phyloP scores from a whole-genome alignment of 2,888 invertebrate species.

The Lathronympha strigana region DNA sequence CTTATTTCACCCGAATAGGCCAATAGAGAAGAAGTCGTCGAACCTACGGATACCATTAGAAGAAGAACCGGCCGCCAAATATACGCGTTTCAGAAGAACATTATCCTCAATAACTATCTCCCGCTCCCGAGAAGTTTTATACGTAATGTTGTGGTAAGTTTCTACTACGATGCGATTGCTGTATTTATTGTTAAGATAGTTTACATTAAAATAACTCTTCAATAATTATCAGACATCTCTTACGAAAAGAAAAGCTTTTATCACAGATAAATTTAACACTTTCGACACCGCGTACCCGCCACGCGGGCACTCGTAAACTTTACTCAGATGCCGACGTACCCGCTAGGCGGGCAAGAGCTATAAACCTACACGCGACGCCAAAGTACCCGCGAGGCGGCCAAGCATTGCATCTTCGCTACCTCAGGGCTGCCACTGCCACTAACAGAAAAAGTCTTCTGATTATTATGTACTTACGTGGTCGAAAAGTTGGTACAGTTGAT shows the following conservation, averaged over 20 bases:
- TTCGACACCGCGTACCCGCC: too few relatives aligned
- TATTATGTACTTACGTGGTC: too few relatives aligned
- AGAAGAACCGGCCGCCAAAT: slow-evolving; percentile 31
- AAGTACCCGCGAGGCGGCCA: too few relatives aligned
- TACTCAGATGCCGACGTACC: too few relatives aligned
- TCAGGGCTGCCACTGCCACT: too few relatives aligned
- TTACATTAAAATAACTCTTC: not conserved
- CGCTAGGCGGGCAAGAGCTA: too few relatives aligned
- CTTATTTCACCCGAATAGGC: slow-evolving; percentile 34
- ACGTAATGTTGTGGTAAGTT: slow-evolving; percentile 35
- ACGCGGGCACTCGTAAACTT: too few relatives aligned
- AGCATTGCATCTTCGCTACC: too few relatives aligned
- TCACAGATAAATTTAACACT: too few relatives aligned
- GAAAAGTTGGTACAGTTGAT: too few relatives aligned
- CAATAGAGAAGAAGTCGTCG: slow-evolving; percentile 32
- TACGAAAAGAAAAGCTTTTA: not conserved
- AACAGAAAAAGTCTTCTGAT: too few relatives aligned
- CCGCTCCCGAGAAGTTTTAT: slow-evolving; percentile 25
- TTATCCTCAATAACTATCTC: slow-evolving; percentile 17
- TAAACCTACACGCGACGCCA: too few relatives aligned
- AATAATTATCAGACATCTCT: not conserved
- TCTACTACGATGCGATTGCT: slow-evolving; percentile 19
- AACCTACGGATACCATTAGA: slow-evolving; percentile 28
- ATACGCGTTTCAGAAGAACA: slow-evolving; percentile 34
- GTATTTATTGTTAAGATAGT: slow-evolving; percentile 24